A percentile compares a stretch with the other conserved stretches of the same genome.
Evolutionary conservation across 2,888 invertebrate species (phyloP).

Genomic region (Salpingus planirostris): DNA sequence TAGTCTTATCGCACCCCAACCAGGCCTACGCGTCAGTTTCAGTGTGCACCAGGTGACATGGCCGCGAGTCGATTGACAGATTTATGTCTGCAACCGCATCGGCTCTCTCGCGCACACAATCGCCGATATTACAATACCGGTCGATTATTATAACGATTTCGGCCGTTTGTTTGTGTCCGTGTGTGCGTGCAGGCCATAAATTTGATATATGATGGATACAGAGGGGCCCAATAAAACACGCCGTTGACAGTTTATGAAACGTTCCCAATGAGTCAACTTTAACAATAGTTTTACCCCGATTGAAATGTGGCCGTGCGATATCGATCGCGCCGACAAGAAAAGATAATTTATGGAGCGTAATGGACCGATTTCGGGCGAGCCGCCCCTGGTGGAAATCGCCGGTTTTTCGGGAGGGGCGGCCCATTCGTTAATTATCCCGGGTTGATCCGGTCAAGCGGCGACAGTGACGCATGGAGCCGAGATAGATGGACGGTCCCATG

Average conservation of each 20-base stretch:
- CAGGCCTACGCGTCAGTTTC: no score
- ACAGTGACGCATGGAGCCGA: conserved; percentile 16
- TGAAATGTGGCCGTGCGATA: conserved; percentile 11
- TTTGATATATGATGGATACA: conserved; percentile 23
- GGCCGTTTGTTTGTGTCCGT: conserved; percentile 13
- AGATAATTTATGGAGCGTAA: conserved; percentile 15
- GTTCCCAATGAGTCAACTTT: conserved; percentile 24
- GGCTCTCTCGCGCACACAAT: conserved; percentile 9
- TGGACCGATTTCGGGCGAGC: no score
- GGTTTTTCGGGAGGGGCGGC: no score
- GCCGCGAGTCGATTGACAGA: conserved; percentile 17
- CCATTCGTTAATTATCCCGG: conserved; percentile 14
- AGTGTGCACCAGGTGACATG: no score
- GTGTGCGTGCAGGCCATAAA: conserved; percentile 10
- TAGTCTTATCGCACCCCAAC: no score
- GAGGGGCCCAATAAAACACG: conserved; percentile 23
- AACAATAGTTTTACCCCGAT: conserved; percentile 18
- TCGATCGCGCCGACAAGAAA: conserved; percentile 7
- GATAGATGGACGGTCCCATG: conserved; percentile 28
- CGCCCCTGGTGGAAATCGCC: no score
- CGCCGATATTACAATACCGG: conserved; percentile 10
- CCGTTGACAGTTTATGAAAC: conserved; percentile 24
- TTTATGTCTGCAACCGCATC: conserved; percentile 10
- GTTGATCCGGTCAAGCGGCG: conserved; percentile 15
- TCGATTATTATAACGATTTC: conserved; percentile 12